Conservation (phyloP, 2,888 invertebrate species). For the Tinea pellionella region DNA sequence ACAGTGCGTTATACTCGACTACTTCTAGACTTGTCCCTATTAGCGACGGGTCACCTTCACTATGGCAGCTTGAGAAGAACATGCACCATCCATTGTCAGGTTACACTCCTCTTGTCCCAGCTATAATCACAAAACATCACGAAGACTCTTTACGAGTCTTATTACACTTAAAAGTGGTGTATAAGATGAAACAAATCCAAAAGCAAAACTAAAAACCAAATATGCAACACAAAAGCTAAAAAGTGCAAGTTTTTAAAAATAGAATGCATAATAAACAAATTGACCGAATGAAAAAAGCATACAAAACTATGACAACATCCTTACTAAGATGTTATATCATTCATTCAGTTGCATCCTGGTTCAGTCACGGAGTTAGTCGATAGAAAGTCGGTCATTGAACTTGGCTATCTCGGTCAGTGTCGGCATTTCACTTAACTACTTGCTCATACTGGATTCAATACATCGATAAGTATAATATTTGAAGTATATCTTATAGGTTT, state of each 20-base stretch:
- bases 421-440: slow-evolving; percentile 16
- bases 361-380: background rate
- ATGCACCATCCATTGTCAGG: no score
- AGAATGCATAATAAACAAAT: background rate
- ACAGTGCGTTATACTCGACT: no score
- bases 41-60: no score
- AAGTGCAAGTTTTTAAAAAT: background rate
- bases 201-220: background rate
- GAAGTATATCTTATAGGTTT: no score
- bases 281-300: slow-evolving; percentile 5
- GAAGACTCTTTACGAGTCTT: no score
- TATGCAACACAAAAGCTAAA: background rate
- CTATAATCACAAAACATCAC: no score
- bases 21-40: no score
- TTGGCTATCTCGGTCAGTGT: slow-evolving; percentile 21
- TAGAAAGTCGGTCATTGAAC: slow-evolving; percentile 43
- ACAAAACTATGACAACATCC: slow-evolving; percentile 27
- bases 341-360: slow-evolving; percentile 11
- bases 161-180: no score
- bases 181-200: no score
- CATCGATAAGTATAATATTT: no score
- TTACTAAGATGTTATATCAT: slow-evolving; percentile 35
- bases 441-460: slow-evolving; percentile 20
- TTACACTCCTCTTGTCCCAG: no score
- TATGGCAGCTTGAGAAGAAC: no score